A percentile compares a stretch with the other conserved stretches of the same genome.
These are phyloP conservation scores for Hyperoplus lanceolatus DNA, from an alignment of 2,797 vertebrate genomes.

Conservation along the genomic window DNA sequence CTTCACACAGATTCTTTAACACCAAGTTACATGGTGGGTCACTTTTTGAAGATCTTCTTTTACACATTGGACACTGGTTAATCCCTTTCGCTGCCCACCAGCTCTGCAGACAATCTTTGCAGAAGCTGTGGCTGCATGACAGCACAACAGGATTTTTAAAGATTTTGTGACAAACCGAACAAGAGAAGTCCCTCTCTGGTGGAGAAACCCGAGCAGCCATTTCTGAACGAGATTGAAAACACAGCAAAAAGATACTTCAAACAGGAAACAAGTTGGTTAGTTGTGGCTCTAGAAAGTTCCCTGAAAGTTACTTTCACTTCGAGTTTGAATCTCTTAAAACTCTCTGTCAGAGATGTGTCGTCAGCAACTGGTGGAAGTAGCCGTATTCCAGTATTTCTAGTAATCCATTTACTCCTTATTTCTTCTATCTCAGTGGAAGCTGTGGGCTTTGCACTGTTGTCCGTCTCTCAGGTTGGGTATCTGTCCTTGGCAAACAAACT, in stretches of 20 bases:
- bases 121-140: constrained; percentile 50
- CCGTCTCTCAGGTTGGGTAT: background rate
- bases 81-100: constrained; percentile 32
- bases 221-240: background rate
- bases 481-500: background rate
- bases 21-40: constrained; percentile 31
- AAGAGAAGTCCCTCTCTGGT: constrained; percentile 8
- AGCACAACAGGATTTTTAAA: constrained; percentile 44
- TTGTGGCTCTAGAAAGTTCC: too few species aligned
- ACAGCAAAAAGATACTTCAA: too few species aligned
- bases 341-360: too few species aligned
- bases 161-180: constrained; percentile 28
- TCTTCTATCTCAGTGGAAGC: background rate
- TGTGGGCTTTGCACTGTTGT: background rate
- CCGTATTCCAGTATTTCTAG: background rate
- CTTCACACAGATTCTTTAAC: constrained; percentile 40
- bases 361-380: background rate
- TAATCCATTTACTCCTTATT: background rate
- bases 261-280: too few species aligned
- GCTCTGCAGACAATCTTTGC: constrained; percentile 30
- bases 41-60: constrained; percentile 12
- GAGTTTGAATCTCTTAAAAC: too few species aligned
- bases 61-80: constrained; percentile 32
- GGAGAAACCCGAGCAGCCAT: constrained; percentile 3
- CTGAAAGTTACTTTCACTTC: background rate